Conservation (phyloP, 2,113 vertebrate species). For the Syrmaticus mikado region DNA sequence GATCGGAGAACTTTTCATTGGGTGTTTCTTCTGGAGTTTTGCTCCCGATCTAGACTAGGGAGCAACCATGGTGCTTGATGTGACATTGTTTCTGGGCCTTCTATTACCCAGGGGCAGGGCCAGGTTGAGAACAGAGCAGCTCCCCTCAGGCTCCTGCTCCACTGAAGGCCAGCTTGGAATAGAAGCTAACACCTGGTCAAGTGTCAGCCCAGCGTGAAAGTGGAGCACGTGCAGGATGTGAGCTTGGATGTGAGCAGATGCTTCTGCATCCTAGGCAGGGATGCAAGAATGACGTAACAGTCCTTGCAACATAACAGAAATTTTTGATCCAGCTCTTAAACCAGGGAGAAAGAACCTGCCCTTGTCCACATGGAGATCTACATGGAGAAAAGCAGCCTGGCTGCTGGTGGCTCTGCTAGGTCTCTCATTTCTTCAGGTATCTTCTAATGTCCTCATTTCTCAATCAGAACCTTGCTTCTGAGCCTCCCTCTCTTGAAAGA, state of each 20-base stretch:
- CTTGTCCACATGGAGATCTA: fast-evolving
- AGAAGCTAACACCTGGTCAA: background rate
- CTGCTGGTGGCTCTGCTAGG: background rate
- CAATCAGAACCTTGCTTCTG: background rate
- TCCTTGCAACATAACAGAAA: fast-evolving
- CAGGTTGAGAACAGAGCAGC: background rate
- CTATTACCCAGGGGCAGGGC: background rate
- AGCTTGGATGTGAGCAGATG: background rate
- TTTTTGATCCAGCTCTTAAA: background rate
- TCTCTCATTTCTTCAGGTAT: background rate
- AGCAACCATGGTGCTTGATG: background rate
- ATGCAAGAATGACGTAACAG: background rate
- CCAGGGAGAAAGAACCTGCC: background rate
- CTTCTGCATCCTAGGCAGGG: background rate
- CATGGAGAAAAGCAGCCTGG: background rate
- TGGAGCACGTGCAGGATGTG: background rate
- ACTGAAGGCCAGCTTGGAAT: background rate
- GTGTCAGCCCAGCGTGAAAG: background rate
- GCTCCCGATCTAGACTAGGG: background rate
- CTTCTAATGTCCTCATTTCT: background rate
- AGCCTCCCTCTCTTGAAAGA: background rate
- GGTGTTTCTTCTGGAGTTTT: background rate
- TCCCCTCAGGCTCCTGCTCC: background rate
- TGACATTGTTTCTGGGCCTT: background rate
- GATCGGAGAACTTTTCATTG: too few relatives aligned